Evolutionary conservation across 2,113 vertebrate species (phyloP).

Genomic region (Prolemur simus): DNA sequence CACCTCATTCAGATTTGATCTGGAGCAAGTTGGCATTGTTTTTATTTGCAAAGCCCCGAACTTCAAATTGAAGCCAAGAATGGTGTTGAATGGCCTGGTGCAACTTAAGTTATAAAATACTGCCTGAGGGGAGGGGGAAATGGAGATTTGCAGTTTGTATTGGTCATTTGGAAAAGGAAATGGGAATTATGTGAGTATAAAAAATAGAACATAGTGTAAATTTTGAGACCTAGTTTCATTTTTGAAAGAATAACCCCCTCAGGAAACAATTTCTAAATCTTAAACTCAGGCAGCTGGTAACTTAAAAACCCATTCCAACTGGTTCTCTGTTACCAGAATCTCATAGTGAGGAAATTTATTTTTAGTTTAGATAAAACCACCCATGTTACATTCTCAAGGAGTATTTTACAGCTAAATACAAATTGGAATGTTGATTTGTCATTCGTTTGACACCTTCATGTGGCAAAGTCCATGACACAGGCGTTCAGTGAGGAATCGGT

Average conservation of each 20-base stretch:
- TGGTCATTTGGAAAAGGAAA: not conserved
- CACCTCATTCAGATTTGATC: not conserved
- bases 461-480: not conserved
- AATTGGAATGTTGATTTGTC: not conserved
- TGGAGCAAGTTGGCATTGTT: not conserved
- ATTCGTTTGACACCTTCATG: not conserved
- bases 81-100: not conserved
- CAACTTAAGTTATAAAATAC: not conserved
- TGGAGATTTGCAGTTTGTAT: not conserved
- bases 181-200: not conserved
- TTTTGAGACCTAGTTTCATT: not conserved
- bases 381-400: not conserved
- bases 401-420: not conserved
- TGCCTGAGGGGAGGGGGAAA: not conserved
- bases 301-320: not conserved
- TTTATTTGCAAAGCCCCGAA: not conserved
- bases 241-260: not conserved
- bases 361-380: slow-evolving; percentile 7
- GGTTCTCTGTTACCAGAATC: not conserved
- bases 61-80: not conserved
- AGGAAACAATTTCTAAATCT: not conserved
- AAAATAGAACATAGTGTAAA: not conserved
- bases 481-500: not conserved
- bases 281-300: not conserved
- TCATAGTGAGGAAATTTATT: not conserved